Percentiles rank a stretch among this genome's conserved stretches.
Conservation (phyloP, 2,797 vertebrate genomes). For the Coregonus ussuriensis region DNA sequence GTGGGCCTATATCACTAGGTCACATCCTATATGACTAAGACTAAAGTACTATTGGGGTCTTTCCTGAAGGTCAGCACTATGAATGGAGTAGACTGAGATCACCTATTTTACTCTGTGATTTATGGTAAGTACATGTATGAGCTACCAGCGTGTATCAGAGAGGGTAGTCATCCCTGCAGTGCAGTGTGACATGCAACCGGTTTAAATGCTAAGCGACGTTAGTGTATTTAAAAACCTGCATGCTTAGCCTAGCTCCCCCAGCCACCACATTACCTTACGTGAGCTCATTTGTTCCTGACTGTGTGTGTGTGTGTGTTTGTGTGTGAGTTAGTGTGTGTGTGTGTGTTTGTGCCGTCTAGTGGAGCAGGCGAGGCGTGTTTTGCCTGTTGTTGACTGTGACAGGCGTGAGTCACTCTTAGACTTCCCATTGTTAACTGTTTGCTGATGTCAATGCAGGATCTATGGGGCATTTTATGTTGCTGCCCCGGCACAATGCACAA, state of each 20-base stretch:
- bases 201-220: neutral
- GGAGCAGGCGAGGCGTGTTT: conserved; percentile 38
- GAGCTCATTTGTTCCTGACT: neutral
- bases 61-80: no score
- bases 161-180: neutral
- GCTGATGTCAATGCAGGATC: conserved; percentile 58
- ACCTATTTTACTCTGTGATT: neutral
- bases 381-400: conserved; percentile 51
- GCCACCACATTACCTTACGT: neutral
- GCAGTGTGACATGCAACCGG: no score
- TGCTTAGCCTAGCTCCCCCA: neutral
- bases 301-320: neutral
- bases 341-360: conserved; percentile 15
- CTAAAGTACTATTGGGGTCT: no score
- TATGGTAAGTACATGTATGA: neutral
- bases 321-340: conserved; percentile 9
- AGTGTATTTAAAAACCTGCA: neutral
- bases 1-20: no score
- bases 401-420: conserved; percentile 43
- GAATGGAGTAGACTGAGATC: no score
- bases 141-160: neutral
- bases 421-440: conserved; percentile 57
- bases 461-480: conserved; percentile 38
- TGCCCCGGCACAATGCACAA: conserved; percentile 48
- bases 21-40: no score